A percentile compares a stretch with the other conserved stretches of the same genome.
Conservation (phyloP, 2,113 vertebrate species). For the Pterocles gutturalis region DNA sequence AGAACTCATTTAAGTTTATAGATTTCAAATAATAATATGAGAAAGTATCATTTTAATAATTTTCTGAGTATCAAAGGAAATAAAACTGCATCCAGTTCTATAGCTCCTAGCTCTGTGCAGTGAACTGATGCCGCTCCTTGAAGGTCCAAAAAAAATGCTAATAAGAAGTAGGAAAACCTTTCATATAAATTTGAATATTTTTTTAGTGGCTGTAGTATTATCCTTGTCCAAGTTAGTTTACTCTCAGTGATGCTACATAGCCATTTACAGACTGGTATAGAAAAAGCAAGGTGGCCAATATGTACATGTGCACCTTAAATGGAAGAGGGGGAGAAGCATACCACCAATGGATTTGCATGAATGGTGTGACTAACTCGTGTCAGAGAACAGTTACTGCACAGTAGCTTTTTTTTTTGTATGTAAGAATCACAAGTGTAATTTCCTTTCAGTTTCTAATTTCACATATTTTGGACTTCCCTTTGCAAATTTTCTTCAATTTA, state of each 20-base stretch:
- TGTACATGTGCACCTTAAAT: background rate
- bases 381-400: background rate
- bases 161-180: background rate
- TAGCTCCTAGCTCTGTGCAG: background rate
- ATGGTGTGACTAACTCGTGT: accelerated
- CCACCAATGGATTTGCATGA: background rate
- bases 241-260: accelerated
- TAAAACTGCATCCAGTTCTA: background rate
- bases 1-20: background rate
- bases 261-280: background rate
- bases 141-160: background rate
- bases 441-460: background rate
- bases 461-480: background rate
- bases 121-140: background rate
- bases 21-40: background rate
- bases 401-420: background rate
- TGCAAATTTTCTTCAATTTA: background rate
- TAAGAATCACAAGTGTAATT: background rate
- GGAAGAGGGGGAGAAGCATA: background rate
- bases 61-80: background rate
- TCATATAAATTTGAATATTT: background rate
- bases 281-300: background rate
- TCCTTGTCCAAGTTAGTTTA: background rate
- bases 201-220: background rate
- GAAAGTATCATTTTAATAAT: too few relatives aligned